A percentile compares a stretch with the other conserved stretches of the same genome.
phyloP scores from a whole-genome alignment of 2,797 vertebrate genomes.

The Meriones psammophilus region DNA sequence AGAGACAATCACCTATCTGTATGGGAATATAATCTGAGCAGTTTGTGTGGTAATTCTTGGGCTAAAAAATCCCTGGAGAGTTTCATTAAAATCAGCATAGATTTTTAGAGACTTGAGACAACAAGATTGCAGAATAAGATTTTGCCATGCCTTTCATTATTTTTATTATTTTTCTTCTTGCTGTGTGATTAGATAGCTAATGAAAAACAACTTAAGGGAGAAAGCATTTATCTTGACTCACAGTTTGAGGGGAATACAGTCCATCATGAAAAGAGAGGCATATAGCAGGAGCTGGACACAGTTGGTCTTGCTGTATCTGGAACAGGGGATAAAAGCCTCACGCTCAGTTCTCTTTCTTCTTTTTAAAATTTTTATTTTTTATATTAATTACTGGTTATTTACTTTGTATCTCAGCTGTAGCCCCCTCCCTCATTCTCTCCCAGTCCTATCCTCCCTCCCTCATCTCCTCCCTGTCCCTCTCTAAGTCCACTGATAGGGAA shows the following conservation, averaged over 20 bases:
- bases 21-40: too few relatives aligned
- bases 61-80: too few relatives aligned
- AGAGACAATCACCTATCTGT: too few relatives aligned
- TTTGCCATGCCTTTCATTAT: neutral
- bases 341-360: neutral
- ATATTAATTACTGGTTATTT: too few relatives aligned
- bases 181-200: neutral
- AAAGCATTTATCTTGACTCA: neutral
- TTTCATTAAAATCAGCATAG: neutral
- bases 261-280: neutral
- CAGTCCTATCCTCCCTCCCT: too few relatives aligned
- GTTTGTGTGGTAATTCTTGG: too few relatives aligned
- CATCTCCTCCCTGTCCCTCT: too few relatives aligned
- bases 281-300: neutral
- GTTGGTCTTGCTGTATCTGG: neutral
- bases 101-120: neutral
- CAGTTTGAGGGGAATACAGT: neutral
- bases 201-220: neutral
- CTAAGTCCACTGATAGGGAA: too few relatives aligned
- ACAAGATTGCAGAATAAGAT: neutral
- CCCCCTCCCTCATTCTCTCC: too few relatives aligned
- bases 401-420: too few relatives aligned
- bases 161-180: neutral
- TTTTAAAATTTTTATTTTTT: neutral
- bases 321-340: neutral